Percentiles rank a stretch among this genome's conserved stretches.
Evolutionary conservation across 2,888 invertebrate species (phyloP).

Genomic region (Pocota personata): DNA sequence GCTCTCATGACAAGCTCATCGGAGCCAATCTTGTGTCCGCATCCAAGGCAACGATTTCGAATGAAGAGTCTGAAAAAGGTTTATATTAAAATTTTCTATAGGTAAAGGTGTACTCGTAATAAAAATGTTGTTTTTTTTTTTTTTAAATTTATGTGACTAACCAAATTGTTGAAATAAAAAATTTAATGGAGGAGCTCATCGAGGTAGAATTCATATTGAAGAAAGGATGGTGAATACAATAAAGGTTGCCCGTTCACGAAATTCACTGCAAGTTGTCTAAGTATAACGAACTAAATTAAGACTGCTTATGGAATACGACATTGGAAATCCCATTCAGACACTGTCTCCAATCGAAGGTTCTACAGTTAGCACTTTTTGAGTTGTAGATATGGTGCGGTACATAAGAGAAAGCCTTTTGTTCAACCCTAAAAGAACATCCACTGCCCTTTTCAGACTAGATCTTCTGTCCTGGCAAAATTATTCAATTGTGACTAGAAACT

Average conservation of each 20-base stretch:
- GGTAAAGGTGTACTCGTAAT: constrained; percentile 1
- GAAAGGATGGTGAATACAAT: not conserved
- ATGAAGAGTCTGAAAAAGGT: constrained; percentile 86
- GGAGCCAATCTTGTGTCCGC: constrained; percentile 88
- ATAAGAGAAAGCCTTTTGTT: too few species aligned
- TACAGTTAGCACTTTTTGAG: too few species aligned
- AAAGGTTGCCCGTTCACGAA: not conserved
- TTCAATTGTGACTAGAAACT: too few species aligned
- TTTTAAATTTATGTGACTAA: not conserved
- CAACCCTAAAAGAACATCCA: too few species aligned
- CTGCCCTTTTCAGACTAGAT: too few species aligned
- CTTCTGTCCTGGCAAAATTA: too few species aligned
- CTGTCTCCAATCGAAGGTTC: too few species aligned
- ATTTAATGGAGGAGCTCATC: not conserved
- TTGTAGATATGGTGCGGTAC: too few species aligned
- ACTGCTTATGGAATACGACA: too few species aligned
- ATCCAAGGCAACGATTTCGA: constrained; percentile 89
- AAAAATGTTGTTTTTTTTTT: not conserved
- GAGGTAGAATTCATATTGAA: not conserved
- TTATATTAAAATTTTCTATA: not conserved
- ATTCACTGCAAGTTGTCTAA: not conserved
- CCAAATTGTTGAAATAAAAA: not conserved
- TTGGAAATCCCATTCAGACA: too few species aligned
- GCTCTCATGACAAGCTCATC: constrained; percentile 92
- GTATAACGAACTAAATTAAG: too few species aligned